These are phyloP conservation scores for Alethe diademata DNA, from an alignment of 2,113 vertebrate genomes.

Conservation along the genomic window DNA sequence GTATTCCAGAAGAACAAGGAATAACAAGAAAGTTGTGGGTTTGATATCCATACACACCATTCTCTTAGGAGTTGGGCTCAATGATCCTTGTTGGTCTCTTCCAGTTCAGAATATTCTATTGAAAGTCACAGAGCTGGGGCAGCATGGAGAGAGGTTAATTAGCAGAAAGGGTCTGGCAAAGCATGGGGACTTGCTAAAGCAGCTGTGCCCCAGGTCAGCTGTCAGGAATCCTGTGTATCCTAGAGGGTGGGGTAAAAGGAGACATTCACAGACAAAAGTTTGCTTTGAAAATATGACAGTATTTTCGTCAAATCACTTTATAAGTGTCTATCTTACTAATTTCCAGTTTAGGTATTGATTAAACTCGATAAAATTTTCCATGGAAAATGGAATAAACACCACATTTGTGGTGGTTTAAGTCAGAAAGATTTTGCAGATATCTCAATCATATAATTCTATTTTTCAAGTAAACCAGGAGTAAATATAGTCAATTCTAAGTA, in stretches of 20 bases:
- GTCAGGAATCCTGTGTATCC: rapidly evolving
- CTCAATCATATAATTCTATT: background rate
- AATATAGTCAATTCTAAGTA: background rate
- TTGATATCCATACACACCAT: background rate
- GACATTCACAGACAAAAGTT: rapidly evolving
- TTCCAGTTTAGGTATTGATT: background rate
- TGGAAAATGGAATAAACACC: background rate
- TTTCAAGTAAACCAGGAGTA: background rate
- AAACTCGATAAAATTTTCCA: background rate
- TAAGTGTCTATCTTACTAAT: background rate
- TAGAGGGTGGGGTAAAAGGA: background rate
- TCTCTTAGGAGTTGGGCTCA: background rate
- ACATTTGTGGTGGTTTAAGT: background rate
- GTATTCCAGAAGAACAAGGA: background rate
- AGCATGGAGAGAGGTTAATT: background rate
- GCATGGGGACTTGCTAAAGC: background rate
- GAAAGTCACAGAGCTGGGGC: background rate
- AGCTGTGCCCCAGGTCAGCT: background rate
- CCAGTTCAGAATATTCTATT: background rate
- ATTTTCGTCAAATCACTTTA: background rate
- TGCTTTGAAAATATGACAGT: background rate
- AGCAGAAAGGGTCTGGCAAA: background rate
- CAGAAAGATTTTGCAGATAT: background rate
- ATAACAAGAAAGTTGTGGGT: background rate
- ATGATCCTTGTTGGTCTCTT: background rate